phyloP scores from a whole-genome alignment of 35 echinoderm and acorn worm species.

The Ophiothrix spiculata region DNA sequence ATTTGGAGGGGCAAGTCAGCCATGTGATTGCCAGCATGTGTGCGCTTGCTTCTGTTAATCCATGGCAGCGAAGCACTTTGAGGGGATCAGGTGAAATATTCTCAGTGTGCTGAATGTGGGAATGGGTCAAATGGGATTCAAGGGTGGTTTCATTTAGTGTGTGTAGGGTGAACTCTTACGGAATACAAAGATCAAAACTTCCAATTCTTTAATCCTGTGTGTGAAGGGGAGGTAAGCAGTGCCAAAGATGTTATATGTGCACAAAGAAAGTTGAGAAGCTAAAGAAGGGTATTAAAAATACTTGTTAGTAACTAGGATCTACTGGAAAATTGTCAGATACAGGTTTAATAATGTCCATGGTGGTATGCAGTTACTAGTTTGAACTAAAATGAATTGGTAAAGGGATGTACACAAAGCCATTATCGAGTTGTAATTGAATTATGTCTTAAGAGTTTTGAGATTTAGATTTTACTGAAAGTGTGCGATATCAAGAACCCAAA shows the following conservation, averaged over 20 bases:
- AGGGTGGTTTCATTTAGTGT: neutral
- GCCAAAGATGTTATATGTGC: conserved; percentile 22
- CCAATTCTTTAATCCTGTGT: conserved; percentile 19
- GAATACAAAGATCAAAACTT: neutral
- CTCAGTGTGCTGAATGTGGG: neutral
- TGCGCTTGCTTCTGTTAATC: neutral
- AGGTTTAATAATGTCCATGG: too few relatives aligned
- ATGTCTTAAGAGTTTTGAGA: too few relatives aligned
- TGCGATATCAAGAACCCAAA: too few relatives aligned
- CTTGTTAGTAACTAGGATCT: too few relatives aligned
- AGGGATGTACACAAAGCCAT: neutral
- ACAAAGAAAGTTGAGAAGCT: conserved; percentile 16
- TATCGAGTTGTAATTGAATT: too few relatives aligned
- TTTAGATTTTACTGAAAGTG: too few relatives aligned
- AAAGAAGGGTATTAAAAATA: conserved; percentile 10
- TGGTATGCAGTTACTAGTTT: too few relatives aligned
- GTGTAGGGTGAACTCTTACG: neutral
- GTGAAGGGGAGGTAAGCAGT: conserved; percentile 30
- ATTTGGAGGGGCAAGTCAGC: neutral
- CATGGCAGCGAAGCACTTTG: neutral
- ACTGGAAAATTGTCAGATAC: too few relatives aligned
- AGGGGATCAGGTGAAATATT: neutral
- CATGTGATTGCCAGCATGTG: conserved; percentile 11
- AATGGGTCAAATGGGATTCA: neutral
- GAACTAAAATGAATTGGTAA: too few relatives aligned